These are phyloP conservation scores for Eupithecia subfuscata DNA, from an alignment of 2,888 invertebrate species.

Conservation along the genomic window DNA sequence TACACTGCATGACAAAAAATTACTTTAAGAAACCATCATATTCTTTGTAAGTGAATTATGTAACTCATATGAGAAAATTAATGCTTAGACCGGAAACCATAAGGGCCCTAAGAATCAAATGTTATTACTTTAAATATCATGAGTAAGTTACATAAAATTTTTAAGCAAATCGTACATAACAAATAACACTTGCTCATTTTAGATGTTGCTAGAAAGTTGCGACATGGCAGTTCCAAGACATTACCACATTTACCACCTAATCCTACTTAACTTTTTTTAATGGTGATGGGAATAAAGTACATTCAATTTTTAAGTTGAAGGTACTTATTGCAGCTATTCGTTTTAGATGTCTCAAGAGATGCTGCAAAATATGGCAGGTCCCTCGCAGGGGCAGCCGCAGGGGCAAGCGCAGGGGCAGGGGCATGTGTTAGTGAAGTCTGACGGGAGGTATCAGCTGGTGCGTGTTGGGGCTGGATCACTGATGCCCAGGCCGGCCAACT, in stretches of 20 bases:
- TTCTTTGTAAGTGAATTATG: background rate
- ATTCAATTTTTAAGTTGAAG: background rate
- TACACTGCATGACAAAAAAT: background rate
- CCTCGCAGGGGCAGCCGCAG: conserved; percentile 2
- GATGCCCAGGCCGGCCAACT: conserved; percentile 5
- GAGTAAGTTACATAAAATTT: background rate
- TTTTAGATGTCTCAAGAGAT: conserved; percentile 18
- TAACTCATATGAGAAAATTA: background rate
- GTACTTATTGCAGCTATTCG: conserved; percentile 25
- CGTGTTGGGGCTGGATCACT: conserved; percentile 6
- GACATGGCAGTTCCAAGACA: background rate
- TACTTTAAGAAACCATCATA: background rate
- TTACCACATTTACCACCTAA: background rate
- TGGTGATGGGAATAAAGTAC: background rate
- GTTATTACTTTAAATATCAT: background rate
- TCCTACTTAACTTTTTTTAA: background rate
- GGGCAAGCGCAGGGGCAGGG: background rate
- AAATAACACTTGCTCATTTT: background rate
- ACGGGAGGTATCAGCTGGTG: conserved; percentile 11
- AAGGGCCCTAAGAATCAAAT: background rate
- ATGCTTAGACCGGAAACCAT: background rate
- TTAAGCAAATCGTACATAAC: background rate
- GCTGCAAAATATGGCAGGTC: conserved; percentile 14
- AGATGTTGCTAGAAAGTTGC: background rate
- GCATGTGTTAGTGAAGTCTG: conserved; percentile 11